Evolutionary conservation across 2,113 vertebrate genomes (phyloP).

Genomic region (Speoplatyrhinus poulsoni): DNA sequence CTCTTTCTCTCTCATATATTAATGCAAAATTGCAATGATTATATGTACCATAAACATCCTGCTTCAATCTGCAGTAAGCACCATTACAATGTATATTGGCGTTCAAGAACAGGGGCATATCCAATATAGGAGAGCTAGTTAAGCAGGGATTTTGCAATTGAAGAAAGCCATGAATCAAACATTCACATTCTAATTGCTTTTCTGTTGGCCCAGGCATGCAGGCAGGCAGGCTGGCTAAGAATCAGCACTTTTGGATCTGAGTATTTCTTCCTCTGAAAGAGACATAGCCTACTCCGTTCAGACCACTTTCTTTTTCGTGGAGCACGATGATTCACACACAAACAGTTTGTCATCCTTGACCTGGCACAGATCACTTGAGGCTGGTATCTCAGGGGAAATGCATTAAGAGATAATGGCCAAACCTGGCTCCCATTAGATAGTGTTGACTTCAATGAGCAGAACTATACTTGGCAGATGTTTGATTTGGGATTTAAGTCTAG

Average conservation of each 20-base stretch:
- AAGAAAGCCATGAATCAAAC: conserved; percentile 11
- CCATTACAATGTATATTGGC: background rate
- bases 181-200: conserved; percentile 15
- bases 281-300: background rate
- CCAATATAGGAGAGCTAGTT: background rate
- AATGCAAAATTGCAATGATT: too few relatives aligned
- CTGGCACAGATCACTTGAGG: background rate
- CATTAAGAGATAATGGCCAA: background rate
- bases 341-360: conserved; percentile 14
- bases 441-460: too few relatives aligned
- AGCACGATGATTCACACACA: background rate
- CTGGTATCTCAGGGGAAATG: background rate
- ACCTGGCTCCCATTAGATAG: too few relatives aligned
- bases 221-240: background rate
- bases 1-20: background rate
- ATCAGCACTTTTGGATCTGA: background rate
- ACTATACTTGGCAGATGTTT: too few relatives aligned
- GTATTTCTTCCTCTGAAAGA: background rate
- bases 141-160: background rate
- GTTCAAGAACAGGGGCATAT: background rate
- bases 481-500: too few relatives aligned
- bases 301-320: background rate
- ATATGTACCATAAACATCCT: too few relatives aligned
- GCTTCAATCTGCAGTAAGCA: too few relatives aligned
- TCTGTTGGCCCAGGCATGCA: background rate